These are phyloP conservation scores for Noturus placidus DNA, from an alignment of 2,113 vertebrate species.

Conservation along the genomic window DNA sequence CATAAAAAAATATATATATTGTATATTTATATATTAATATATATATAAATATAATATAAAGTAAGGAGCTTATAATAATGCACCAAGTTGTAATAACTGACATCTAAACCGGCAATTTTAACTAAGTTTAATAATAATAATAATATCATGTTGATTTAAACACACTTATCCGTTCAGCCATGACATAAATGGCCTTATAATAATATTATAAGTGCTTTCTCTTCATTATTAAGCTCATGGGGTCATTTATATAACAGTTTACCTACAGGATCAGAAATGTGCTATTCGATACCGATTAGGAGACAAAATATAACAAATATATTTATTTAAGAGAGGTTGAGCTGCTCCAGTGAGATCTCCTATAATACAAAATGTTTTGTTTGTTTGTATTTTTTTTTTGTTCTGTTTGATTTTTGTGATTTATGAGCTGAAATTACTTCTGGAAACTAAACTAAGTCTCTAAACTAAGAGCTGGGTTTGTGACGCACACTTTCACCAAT, in stretches of 20 bases:
- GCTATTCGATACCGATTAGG: not conserved
- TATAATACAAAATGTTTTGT: not conserved
- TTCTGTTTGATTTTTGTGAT: not conserved
- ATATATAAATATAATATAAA: too few relatives aligned
- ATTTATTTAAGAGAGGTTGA: not conserved
- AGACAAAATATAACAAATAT: not conserved
- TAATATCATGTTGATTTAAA: not conserved
- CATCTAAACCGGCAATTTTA: not conserved
- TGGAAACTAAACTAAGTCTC: not conserved
- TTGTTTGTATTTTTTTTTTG: not conserved
- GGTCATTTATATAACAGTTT: not conserved
- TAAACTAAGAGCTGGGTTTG: not conserved
- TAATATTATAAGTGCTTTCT: not conserved
- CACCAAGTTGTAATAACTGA: not conserved
- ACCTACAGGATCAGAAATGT: not conserved
- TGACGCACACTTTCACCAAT: not conserved
- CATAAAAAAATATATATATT: too few relatives aligned
- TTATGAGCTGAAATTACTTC: not conserved
- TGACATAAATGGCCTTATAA: not conserved
- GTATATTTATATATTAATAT: too few relatives aligned
- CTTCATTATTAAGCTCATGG: not conserved
- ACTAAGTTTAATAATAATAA: too few relatives aligned
- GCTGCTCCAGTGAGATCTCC: not conserved
- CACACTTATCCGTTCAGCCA: not conserved
- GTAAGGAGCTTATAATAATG: not conserved